A percentile compares a stretch with the other conserved stretches of the same genome.
Evolutionary conservation across 2,888 invertebrate genomes (phyloP).

Genomic region (Xestia rhomboidea): DNA sequence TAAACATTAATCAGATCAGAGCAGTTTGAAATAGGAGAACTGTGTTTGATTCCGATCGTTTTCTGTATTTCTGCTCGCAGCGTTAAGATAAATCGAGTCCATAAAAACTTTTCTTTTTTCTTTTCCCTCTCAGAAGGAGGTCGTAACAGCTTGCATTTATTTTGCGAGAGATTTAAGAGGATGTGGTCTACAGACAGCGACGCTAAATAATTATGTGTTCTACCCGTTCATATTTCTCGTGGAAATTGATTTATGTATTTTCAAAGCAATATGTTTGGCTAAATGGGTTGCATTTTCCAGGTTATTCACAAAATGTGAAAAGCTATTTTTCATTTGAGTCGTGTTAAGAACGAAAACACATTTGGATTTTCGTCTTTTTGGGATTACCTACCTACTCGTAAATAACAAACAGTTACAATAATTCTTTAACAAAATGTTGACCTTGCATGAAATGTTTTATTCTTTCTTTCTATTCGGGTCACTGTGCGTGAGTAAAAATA

Average conservation of each 20-base stretch:
- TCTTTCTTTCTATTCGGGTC: slow-evolving; percentile 6
- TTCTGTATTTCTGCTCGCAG: slow-evolving; percentile 71
- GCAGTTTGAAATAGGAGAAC: slow-evolving; percentile 67
- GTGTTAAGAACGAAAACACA: neutral
- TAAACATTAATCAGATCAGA: slow-evolving; percentile 50
- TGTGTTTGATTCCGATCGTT: slow-evolving; percentile 67
- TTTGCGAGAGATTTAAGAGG: slow-evolving; percentile 76
- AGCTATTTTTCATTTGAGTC: neutral
- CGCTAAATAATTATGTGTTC: slow-evolving; percentile 54
- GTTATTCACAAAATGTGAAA: slow-evolving; percentile 13
- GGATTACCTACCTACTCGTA: neutral
- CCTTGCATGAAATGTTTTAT: slow-evolving; percentile 21
- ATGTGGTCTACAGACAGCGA: slow-evolving; percentile 54
- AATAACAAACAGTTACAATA: neutral
- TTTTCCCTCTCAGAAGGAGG: slow-evolving; percentile 63
- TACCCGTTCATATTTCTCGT: slow-evolving; percentile 47
- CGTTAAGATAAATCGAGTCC: slow-evolving; percentile 78
- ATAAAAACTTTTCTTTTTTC: slow-evolving; percentile 79
- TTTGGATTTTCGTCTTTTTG: neutral
- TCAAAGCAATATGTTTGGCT: slow-evolving; percentile 37
- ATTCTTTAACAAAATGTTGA: neutral
- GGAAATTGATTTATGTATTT: slow-evolving; percentile 34
- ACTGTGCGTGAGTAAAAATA: slow-evolving; percentile 39
- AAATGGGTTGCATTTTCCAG: neutral
- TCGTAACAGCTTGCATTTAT: slow-evolving; percentile 83